Evolutionary conservation across 1,140 invertebrate species (phyloP).

Genomic region (Eulimnadia texana): DNA sequence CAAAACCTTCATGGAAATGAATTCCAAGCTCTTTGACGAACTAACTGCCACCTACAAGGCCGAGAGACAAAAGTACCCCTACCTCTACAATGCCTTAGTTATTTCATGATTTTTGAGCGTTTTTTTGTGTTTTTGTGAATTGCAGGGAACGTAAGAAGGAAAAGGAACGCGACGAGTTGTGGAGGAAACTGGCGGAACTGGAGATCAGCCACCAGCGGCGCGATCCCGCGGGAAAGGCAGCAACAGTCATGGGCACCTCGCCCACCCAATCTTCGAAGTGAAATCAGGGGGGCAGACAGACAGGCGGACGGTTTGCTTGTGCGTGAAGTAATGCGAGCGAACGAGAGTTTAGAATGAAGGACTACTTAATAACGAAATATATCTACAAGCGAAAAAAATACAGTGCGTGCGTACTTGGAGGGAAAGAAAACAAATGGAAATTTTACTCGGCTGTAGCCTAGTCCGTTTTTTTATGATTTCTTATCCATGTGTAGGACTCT

Average conservation of each 20-base stretch:
- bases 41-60: slow-evolving; percentile 95
- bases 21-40: slow-evolving; percentile 97
- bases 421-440: background rate
- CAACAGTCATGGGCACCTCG: background rate
- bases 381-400: background rate
- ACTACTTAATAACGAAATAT: slow-evolving; percentile 1
- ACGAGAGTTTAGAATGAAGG: slow-evolving; percentile 5
- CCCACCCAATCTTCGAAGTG: background rate
- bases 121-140: slow-evolving; percentile 1
- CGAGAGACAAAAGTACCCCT: slow-evolving; percentile 84
- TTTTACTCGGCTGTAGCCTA: slow-evolving; percentile 4
- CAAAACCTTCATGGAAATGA: slow-evolving; percentile 99
- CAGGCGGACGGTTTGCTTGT: background rate
- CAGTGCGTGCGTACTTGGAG: background rate
- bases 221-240: background rate
- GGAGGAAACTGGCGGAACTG: slow-evolving; percentile 77
- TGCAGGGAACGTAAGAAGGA: slow-evolving; percentile 90
- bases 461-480: background rate
- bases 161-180: slow-evolving; percentile 84
- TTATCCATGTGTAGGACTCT: background rate
- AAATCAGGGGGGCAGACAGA: background rate
- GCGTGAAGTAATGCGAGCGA: slow-evolving; percentile 9
- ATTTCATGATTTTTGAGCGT: slow-evolving; percentile 8
- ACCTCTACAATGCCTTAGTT: background rate
- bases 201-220: slow-evolving; percentile 37